phyloP scores from a whole-genome alignment of 2,797 vertebrate species.

The Sparus aurata region DNA sequence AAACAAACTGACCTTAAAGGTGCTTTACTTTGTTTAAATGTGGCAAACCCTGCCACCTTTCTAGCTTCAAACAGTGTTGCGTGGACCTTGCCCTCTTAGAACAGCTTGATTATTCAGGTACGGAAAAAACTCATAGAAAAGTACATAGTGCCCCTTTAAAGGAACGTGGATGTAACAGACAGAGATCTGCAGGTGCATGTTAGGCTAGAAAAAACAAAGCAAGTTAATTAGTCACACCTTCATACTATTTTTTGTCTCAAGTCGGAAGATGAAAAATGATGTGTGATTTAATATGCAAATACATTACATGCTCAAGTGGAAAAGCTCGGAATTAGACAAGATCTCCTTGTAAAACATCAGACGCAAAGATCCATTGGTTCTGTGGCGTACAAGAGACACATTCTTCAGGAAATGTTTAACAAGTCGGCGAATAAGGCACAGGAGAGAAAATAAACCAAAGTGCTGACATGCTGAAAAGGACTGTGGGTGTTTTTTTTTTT shows the following conservation, averaged over 20 bases:
- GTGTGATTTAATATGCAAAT: slow-evolving; percentile 46
- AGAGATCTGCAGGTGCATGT: slow-evolving; percentile 4
- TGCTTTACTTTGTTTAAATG: too few species aligned
- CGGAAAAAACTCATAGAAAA: too few species aligned
- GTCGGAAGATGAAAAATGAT: slow-evolving; percentile 20
- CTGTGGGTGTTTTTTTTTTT: slow-evolving; percentile 35
- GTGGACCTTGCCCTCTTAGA: too few species aligned
- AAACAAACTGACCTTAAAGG: too few species aligned
- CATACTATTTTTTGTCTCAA: slow-evolving; percentile 3
- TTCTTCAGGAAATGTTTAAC: slow-evolving; percentile 64
- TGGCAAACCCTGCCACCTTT: too few species aligned
- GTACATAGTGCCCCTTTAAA: not conserved
- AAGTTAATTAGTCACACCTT: slow-evolving; percentile 13
- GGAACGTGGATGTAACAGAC: slow-evolving; percentile 17
- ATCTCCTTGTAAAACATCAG: slow-evolving; percentile 35
- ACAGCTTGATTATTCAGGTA: too few species aligned
- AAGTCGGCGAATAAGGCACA: slow-evolving; percentile 63
- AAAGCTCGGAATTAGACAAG: slow-evolving; percentile 11
- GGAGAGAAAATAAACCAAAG: slow-evolving; percentile 49
- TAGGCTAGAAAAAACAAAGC: slow-evolving; percentile 4
- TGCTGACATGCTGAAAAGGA: slow-evolving; percentile 68
- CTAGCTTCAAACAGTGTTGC: too few species aligned
- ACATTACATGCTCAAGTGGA: slow-evolving; percentile 20
- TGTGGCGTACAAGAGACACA: slow-evolving; percentile 46
- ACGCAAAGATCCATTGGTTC: slow-evolving; percentile 44